Evolutionary conservation across 2,113 vertebrate species (phyloP).

Genomic region (Chaetops frenatus): DNA sequence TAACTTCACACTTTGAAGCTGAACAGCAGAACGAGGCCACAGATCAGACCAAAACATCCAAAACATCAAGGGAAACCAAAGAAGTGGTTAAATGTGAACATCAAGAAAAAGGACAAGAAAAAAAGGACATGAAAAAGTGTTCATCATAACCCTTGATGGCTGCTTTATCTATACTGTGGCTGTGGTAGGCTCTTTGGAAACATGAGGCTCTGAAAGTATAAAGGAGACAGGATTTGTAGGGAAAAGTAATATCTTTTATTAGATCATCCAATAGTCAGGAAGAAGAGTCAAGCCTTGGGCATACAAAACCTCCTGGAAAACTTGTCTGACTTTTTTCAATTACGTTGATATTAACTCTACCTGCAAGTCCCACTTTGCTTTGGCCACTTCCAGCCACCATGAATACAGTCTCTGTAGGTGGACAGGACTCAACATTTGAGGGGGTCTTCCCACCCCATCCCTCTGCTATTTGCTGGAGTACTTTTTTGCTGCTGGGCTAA

Average conservation of each 20-base stretch:
- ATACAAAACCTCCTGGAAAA: slow-evolving; percentile 20
- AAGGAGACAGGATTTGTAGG: slow-evolving; percentile 34
- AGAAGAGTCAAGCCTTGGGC: slow-evolving; percentile 27
- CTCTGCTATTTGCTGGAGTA: neutral
- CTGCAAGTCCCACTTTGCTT: neutral
- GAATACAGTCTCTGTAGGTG: neutral
- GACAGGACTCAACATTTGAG: neutral
- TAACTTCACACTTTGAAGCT: slow-evolving; percentile 14
- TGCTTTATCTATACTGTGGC: neutral
- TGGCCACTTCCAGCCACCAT: neutral
- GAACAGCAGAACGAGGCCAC: neutral
- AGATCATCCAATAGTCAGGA: slow-evolving; percentile 7
- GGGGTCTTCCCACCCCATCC: neutral
- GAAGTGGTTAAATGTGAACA: slow-evolving; percentile 38
- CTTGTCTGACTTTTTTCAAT: slow-evolving; percentile 16
- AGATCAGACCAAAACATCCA: slow-evolving; percentile 49
- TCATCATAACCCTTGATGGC: slow-evolving; percentile 23
- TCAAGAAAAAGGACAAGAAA: slow-evolving; percentile 16
- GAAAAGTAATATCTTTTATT: slow-evolving; percentile 45
- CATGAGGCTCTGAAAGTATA: slow-evolving; percentile 14
- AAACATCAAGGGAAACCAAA: slow-evolving; percentile 39
- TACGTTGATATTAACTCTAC: neutral
- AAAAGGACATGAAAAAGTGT: neutral
- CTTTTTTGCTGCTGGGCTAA: neutral
- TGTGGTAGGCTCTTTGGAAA: slow-evolving; percentile 34